phyloP scores from a whole-genome alignment of 2,797 vertebrate genomes.

The Ispidina picta region DNA sequence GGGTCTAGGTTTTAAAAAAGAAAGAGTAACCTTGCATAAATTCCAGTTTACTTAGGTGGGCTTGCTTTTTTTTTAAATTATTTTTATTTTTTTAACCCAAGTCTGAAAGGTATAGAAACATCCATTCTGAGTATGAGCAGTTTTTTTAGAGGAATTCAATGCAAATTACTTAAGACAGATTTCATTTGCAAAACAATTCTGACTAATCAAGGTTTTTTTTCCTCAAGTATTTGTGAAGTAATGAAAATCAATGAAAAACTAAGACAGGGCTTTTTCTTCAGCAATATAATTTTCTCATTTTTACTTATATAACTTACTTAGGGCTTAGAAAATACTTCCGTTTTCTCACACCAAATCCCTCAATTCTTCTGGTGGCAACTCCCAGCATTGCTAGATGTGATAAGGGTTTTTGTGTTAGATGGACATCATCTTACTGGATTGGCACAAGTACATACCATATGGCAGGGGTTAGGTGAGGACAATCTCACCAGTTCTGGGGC shows the following conservation, averaged over 20 bases:
- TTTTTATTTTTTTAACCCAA: not conserved
- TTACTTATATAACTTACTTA: not conserved
- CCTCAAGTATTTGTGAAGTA: not conserved
- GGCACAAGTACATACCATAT: accelerated
- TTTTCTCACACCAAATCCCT: not conserved
- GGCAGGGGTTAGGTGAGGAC: not conserved
- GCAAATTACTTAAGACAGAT: not conserved
- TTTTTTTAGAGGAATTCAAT: not conserved
- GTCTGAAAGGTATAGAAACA: not conserved
- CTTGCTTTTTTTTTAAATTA: too few relatives aligned
- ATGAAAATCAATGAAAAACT: not conserved
- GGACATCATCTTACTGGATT: not conserved
- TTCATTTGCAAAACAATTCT: not conserved
- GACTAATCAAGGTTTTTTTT: not conserved
- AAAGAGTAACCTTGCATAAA: not conserved
- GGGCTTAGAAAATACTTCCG: not conserved
- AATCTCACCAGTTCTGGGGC: not conserved
- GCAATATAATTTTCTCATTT: not conserved
- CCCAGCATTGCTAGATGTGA: not conserved
- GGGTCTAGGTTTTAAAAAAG: not conserved
- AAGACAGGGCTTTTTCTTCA: not conserved
- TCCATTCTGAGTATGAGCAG: not conserved
- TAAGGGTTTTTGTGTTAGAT: not conserved
- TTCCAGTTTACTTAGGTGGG: not conserved
- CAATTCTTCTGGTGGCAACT: not conserved